Evolutionary conservation across 2,888 invertebrate species (phyloP).

Genomic region (Heliconius hortense): DNA sequence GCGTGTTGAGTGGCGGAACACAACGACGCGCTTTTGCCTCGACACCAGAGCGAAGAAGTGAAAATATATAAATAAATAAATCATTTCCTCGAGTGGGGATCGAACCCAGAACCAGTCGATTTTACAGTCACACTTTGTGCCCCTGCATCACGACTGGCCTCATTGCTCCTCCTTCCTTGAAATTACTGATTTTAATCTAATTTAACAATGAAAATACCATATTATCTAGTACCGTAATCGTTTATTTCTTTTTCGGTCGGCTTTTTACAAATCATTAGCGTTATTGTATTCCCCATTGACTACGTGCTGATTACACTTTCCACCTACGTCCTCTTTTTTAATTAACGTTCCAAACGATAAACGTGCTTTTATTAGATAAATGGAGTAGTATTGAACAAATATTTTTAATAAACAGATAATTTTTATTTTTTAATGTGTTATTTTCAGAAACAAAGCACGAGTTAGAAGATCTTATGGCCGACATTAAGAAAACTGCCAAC

Average conservation of each 20-base stretch:
- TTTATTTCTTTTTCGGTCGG: constrained; percentile 10
- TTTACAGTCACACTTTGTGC: too few species aligned
- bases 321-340: constrained; percentile 27
- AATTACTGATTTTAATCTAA: neutral
- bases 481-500: constrained; percentile 99
- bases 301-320: constrained; percentile 34
- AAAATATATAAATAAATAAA: too few species aligned
- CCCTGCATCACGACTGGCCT: too few species aligned
- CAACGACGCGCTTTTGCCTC: too few species aligned
- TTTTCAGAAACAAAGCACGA: constrained; percentile 99
- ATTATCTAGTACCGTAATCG: neutral
- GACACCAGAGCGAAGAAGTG: too few species aligned
- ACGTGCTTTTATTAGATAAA: constrained; percentile 11
- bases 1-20: too few species aligned
- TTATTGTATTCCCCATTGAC: constrained; percentile 26
- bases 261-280: constrained; percentile 34
- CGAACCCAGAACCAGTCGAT: too few species aligned
- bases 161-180: too few species aligned
- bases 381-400: neutral
- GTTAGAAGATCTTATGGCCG: constrained; percentile 99
- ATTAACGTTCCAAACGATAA: constrained; percentile 27
- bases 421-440: constrained; percentile 23
- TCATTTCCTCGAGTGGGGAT: too few species aligned
- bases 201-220: constrained; percentile 4
- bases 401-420: neutral